Conservation (phyloP, 2,797 vertebrate species). For the Danio aesculapii region DNA sequence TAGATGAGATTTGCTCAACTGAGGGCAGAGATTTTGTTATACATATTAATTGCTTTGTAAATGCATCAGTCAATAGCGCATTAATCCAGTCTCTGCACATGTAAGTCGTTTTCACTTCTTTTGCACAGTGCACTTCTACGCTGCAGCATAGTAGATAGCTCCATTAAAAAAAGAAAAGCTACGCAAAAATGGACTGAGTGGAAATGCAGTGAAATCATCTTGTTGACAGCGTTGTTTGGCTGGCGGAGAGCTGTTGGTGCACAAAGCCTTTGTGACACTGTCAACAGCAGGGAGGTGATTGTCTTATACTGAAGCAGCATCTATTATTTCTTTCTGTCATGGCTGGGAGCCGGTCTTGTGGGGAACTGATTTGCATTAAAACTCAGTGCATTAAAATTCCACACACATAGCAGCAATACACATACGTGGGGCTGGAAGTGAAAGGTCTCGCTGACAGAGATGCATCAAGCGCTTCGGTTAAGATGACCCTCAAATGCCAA, state of each 20-base stretch:
- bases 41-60: constrained; percentile 16
- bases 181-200: constrained; percentile 6
- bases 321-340: constrained; percentile 70
- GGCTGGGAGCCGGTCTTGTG: constrained; percentile 69
- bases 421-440: constrained; percentile 71
- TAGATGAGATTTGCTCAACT: background rate
- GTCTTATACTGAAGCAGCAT: constrained; percentile 58
- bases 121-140: background rate
- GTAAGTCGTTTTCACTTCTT: background rate
- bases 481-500: constrained; percentile 40
- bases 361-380: constrained; percentile 73
- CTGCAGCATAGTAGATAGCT: background rate
- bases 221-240: constrained; percentile 71
- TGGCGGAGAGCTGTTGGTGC: constrained; percentile 65
- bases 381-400: constrained; percentile 77
- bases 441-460: constrained; percentile 69
- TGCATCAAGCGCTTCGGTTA: constrained; percentile 9
- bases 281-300: constrained; percentile 64
- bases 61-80: constrained; percentile 13
- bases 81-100: constrained; percentile 4
- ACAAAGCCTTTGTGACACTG: constrained; percentile 68
- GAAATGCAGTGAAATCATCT: constrained; percentile 16
- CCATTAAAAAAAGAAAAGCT: constrained; percentile 17
- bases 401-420: constrained; percentile 66
- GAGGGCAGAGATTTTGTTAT: constrained; percentile 1